Conservation (phyloP, 2,888 invertebrate genomes). For the Plebejus melissa region DNA sequence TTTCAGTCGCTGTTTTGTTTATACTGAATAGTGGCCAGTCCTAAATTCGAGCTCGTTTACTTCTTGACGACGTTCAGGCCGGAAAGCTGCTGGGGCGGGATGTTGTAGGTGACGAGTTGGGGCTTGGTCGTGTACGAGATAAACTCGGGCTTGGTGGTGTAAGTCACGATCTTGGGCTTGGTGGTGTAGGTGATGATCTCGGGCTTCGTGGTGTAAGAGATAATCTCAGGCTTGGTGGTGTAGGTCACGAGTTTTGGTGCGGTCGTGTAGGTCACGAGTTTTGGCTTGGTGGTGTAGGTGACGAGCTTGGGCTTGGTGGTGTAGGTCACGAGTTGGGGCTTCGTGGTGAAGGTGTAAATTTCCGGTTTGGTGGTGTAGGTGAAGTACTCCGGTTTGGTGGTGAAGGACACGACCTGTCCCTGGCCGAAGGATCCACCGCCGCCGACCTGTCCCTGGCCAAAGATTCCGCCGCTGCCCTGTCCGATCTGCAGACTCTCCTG, state of each 20-base stretch:
- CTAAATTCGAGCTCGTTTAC: background rate
- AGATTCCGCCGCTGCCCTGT: background rate
- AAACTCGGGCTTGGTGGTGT: constrained; percentile 35
- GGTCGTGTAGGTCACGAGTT: constrained; percentile 50
- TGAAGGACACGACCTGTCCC: constrained; percentile 34
- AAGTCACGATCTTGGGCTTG: constrained; percentile 5
- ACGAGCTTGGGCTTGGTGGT: constrained; percentile 43
- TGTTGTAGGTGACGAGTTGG: constrained; percentile 49
- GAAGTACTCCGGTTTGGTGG: background rate
- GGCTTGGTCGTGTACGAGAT: constrained; percentile 42
- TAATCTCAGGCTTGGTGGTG: constrained; percentile 42
- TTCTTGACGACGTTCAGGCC: background rate
- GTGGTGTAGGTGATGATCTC: constrained; percentile 11
- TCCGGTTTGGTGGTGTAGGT: constrained; percentile 9
- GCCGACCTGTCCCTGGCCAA: background rate
- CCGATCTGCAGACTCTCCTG: constrained; percentile 25
- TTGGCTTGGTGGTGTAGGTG: constrained; percentile 41
- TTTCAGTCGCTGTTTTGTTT: background rate
- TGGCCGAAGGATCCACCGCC: background rate
- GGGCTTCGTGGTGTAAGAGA: constrained; percentile 41
- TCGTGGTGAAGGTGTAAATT: background rate
- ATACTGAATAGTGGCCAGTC: background rate
- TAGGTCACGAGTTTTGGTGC: constrained; percentile 45
- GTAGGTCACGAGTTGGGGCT: constrained; percentile 40
- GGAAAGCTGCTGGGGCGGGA: constrained; percentile 46